Conservation (phyloP, 2,113 vertebrate genomes). For the Xyrauchen texanus region DNA sequence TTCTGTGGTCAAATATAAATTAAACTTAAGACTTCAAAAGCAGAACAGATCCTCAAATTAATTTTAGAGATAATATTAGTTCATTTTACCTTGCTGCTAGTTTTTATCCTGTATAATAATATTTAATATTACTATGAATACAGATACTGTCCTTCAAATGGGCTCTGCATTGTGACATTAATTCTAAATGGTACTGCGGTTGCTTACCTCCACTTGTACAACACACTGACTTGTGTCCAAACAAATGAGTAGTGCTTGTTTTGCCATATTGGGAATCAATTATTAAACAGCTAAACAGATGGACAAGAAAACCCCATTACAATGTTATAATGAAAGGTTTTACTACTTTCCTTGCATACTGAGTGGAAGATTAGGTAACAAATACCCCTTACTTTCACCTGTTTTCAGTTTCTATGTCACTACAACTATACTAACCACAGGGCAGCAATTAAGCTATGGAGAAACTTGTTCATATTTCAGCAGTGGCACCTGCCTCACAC, state of each 20-base stretch:
- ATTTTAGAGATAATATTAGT: not conserved
- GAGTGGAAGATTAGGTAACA: constrained; percentile 33
- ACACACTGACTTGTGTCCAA: not conserved
- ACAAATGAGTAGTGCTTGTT: not conserved
- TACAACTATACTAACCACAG: constrained; percentile 3
- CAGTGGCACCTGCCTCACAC: constrained; percentile 52
- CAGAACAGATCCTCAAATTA: not conserved
- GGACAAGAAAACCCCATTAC: constrained; percentile 40
- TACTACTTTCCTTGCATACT: constrained; percentile 1
- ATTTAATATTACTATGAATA: no score
- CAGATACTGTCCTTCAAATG: no score
- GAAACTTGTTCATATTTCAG: constrained; percentile 49
- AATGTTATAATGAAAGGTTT: constrained; percentile 41
- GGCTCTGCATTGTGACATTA: not conserved
- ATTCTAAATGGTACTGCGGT: not conserved
- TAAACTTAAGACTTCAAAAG: not conserved
- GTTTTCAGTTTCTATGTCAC: constrained; percentile 23
- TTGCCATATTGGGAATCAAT: constrained; percentile 21
- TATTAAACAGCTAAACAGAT: constrained; percentile 29
- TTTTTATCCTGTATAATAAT: no score
- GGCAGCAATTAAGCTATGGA: constrained; percentile 23
- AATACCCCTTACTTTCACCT: not conserved
- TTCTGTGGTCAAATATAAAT: not conserved
- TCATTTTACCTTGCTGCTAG: no score
- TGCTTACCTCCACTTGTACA: not conserved